Conservation (phyloP, 2,113 vertebrate species). For the Herpetotheres cachinnans region DNA sequence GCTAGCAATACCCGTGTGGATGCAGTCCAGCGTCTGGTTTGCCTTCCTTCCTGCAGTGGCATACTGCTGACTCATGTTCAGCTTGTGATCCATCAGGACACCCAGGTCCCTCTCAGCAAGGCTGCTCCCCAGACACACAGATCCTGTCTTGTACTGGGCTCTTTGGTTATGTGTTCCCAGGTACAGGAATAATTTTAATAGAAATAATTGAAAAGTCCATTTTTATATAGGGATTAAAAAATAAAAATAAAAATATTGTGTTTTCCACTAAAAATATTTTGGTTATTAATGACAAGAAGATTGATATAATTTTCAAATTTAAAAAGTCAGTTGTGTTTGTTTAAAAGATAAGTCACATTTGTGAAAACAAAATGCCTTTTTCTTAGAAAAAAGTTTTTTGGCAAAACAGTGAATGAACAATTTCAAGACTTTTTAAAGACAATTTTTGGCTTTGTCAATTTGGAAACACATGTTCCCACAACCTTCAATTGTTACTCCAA, state of each 20-base stretch:
- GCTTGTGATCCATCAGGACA: neutral
- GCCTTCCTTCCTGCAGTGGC: neutral
- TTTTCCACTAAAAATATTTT: neutral
- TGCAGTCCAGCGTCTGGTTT: neutral
- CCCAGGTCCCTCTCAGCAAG: neutral
- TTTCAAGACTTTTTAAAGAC: neutral
- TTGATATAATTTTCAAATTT: neutral
- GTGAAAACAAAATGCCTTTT: neutral
- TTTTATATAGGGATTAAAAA: neutral
- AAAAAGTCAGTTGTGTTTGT: neutral
- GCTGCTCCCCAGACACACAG: too few relatives aligned
- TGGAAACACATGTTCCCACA: neutral
- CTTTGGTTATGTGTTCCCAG: neutral
- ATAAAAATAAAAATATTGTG: neutral
- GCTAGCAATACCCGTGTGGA: too few relatives aligned
- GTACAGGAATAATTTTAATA: neutral
- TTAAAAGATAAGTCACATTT: neutral
- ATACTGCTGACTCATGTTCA: neutral
- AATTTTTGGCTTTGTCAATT: neutral
- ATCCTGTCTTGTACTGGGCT: accelerated
- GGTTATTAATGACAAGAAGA: neutral
- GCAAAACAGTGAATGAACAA: neutral
- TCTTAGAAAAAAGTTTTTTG: neutral
- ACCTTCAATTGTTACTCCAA: accelerated
- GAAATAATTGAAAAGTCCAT: neutral